Conservation (phyloP, 2,113 vertebrate genomes). For the Microtus richardsoni region DNA sequence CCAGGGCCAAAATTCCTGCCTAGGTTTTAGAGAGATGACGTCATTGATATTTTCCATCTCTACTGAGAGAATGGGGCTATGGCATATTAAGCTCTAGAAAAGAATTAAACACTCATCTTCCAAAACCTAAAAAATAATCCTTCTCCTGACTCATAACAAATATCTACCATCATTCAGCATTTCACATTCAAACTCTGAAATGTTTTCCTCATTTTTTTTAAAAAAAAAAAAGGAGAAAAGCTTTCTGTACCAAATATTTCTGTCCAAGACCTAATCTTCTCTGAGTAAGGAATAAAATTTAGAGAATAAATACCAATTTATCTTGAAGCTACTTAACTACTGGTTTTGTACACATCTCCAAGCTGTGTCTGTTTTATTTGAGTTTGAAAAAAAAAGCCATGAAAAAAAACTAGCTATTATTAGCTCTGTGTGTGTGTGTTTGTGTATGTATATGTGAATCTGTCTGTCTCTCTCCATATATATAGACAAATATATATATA, state of each 20-base stretch:
- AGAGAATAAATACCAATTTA: constrained; percentile 37
- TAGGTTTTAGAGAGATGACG: neutral
- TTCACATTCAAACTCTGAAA: constrained; percentile 41
- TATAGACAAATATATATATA: no score
- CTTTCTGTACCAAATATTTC: constrained; percentile 27
- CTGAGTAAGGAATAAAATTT: neutral
- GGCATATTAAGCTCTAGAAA: neutral
- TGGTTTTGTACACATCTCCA: neutral
- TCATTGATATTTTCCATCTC: neutral
- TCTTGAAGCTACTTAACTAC: constrained; percentile 5
- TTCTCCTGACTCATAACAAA: constrained; percentile 4
- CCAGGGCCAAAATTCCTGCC: neutral
- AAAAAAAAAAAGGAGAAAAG: neutral
- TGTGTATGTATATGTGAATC: no score
- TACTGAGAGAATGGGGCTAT: neutral
- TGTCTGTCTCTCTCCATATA: no score
- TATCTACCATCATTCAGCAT: neutral
- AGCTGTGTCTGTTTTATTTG: neutral
- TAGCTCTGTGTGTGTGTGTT: no score
- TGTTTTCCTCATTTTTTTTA: constrained; percentile 1
- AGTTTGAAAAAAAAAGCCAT: neutral
- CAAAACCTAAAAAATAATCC: neutral
- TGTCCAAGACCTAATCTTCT: neutral
- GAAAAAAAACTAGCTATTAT: neutral
- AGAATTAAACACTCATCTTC: neutral